These are phyloP conservation scores for Anarrhichthys ocellatus DNA, from an alignment of 2,113 vertebrate species.

Conservation along the genomic window DNA sequence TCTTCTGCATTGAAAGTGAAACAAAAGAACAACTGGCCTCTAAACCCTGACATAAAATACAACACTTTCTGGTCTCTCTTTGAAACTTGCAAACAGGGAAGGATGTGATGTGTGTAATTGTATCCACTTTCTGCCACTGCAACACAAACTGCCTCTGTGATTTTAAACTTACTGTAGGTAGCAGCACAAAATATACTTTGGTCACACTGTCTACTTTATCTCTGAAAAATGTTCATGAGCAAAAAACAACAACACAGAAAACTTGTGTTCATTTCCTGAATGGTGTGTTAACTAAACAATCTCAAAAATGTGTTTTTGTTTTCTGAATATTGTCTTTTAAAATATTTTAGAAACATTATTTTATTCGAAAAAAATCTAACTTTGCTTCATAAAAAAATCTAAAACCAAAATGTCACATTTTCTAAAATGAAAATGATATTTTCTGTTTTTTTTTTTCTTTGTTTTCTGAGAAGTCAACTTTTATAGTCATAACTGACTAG, in stretches of 20 bases:
- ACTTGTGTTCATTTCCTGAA: neutral
- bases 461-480: neutral
- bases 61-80: neutral
- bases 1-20: neutral
- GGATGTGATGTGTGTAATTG: neutral
- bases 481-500: neutral
- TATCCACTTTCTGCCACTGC: neutral
- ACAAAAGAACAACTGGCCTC: constrained; percentile 6
- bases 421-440: neutral
- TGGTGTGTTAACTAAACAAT: too few relatives aligned
- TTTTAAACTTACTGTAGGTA: neutral
- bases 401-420: neutral
- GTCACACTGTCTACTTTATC: neutral
- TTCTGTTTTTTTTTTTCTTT: neutral
- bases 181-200: neutral
- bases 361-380: too few relatives aligned
- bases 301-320: too few relatives aligned
- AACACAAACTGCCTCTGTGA: neutral
- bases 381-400: neutral
- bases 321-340: too few relatives aligned
- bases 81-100: neutral
- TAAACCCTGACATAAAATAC: neutral
- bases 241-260: neutral
- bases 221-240: neutral
- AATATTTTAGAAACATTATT: too few relatives aligned